Evolutionary conservation across 1,140 invertebrate species (phyloP), one percentile per base, ranked within the genome.

Genomic region (Carposina sasakii): DNA sequence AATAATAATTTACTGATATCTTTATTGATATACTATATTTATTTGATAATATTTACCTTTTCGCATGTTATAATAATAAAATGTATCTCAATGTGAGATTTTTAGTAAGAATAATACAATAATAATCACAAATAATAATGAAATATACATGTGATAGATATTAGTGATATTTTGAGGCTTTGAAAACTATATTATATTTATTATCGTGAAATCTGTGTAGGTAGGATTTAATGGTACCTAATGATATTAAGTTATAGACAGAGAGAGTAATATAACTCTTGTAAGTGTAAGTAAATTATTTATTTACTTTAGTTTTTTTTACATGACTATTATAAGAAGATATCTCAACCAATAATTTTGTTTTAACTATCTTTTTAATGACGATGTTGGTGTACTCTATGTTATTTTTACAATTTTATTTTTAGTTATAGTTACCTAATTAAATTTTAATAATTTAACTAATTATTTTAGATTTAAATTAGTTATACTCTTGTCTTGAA

Each of bases 91-190:
- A n/a, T n/a, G n/a, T n/a, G n/a, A n/a, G n/a, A n/a, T n/a, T n/a
- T n/a, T n/a, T n/a, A 24, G 21, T 48, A 12, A 28, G 30, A 48
- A 15, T 30, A 39, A 30, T 20, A n/a, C 45, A 46, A 44, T 16
- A 40, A 43, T 47, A 52, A 44, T 47, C 54, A 48, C 49, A 48
- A 48, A 54, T 58, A 56, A 56, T 66, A 40, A 60, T 16, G 19
- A 34, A 16, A 34, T 16, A 34, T 6, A 34, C 10, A 56, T 67
- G 67, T 67, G 60, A 67, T 70, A 63, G 67, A 47, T 50, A 26
- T 57, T 70, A 70, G 63, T 67, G 67, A 70, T 64, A 64, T 67
- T 67, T 69, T 64, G 48, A 63, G 36, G 67, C 66, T 69, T 65
- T 58, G 55, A 46, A 56, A n/a, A n/a, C n/a, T n/a, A 34, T 6